Evolutionary conservation across 2,113 vertebrate species (phyloP), one percentile per base, ranked within the genome.

Genomic region (Brachypteracias leptosomus): DNA sequence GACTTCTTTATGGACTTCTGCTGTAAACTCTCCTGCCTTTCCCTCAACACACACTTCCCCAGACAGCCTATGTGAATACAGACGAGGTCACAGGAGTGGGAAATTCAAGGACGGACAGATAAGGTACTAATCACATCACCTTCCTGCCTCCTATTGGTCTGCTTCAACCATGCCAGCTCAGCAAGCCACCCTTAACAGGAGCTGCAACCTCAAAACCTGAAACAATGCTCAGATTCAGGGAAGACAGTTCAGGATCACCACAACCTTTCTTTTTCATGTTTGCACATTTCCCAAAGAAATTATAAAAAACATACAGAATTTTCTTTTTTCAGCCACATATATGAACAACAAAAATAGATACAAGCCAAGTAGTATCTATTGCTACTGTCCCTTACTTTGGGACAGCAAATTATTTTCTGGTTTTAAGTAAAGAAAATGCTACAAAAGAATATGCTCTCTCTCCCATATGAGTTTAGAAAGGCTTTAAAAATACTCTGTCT

Each of bases 91-190:
- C 51, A 88, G 75, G 71, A 80, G 29, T 35, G 22, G 46, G 14
- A 75, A 51, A 92, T 85, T 92, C 85, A 96, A 96, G 94, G 79
- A 77, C 71, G 6, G 88, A 65, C n/a, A 88, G 82, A 86, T 92
- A 90, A 96, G 90, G 70, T 73, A 88, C 51, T 74, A 86, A 88
- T 94, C 94, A 88, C 75, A 92, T 86, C 79, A 83, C 63, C 75
- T 46, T 80, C 26, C 35, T 92, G 38, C 26, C 35, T 74, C 85
- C 92, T 84, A 70, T 63, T 88, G 42, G 55, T 80, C 88, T 88
- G 79, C 72, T 90, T 90, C 72, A 63, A 33, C 59, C 40, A 71
- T 1, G 1, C 13, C 57, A 90, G 63, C 38, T 44, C 67, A 79
- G 91, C 29, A 76, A 76, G 13, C 10, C 55, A n/a, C 42, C n/a